A percentile compares a stretch with the other conserved stretches of the same genome.
phyloP scores from a whole-genome alignment of 2,113 vertebrate species.

The Neodontobutis hainanensis region DNA sequence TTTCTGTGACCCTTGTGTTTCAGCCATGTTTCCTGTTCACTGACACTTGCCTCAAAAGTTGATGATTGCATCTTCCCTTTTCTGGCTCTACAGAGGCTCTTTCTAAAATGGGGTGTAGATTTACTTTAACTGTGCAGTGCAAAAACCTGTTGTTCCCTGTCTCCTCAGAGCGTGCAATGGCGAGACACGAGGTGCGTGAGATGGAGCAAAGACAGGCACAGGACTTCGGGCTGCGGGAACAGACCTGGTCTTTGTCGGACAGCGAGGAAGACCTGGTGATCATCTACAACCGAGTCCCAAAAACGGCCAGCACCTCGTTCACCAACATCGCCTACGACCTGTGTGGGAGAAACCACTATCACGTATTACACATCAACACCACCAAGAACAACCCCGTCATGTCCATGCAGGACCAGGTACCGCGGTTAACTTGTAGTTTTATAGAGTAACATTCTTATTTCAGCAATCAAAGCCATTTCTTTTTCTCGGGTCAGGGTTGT shows the following conservation, averaged over 20 bases:
- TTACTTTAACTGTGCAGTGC: not conserved
- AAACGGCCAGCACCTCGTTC: constrained; percentile 99
- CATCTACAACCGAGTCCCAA: constrained; percentile 97
- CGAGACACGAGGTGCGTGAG: constrained; percentile 94
- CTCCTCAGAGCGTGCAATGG: constrained; percentile 90
- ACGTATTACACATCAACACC: constrained; percentile 99
- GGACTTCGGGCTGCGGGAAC: constrained; percentile 82
- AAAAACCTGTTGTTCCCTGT: not conserved
- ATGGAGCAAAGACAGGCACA: constrained; percentile 93
- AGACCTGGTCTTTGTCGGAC: constrained; percentile 45
- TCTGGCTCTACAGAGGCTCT: too few relatives aligned
- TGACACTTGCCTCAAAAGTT: too few relatives aligned
- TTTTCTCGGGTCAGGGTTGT: too few relatives aligned
- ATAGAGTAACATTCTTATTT: too few relatives aligned
- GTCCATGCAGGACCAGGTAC: constrained; percentile 98
- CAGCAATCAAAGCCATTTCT: too few relatives aligned
- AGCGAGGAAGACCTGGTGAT: constrained; percentile 90
- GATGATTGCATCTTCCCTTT: too few relatives aligned
- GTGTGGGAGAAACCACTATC: constrained; percentile 90
- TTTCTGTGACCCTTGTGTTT: too few relatives aligned
- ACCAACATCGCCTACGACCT: constrained; percentile 92
- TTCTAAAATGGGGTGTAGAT: too few relatives aligned
- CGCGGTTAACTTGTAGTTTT: too few relatives aligned
- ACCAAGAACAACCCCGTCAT: constrained; percentile 99
- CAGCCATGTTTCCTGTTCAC: too few relatives aligned